Base-by-base conservation (phyloP, 2,113 vertebrate species). In the Alouatta palliata region DNA sequence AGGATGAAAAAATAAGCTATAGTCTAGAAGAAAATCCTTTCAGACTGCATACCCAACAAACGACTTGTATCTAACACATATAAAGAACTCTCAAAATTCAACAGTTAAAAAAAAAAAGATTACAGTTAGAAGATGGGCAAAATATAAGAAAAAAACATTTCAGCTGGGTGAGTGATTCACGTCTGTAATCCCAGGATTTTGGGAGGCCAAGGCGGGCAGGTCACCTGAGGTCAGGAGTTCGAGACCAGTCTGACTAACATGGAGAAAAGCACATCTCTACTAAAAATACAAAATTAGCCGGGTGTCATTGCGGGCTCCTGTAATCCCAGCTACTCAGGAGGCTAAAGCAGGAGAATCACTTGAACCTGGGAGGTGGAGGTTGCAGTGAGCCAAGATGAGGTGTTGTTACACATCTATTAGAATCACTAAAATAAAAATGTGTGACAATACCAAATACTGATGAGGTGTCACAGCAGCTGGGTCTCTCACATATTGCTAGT, bases 1-100 rank as follows among this genome's bases (percentile, higher is more conserved):
- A 52, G 37, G 21, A 71, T 96, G n/a, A 40, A 96, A 96, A 94
- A 61, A 79, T 43, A 86, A 92, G 35, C 23, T 35, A 84, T 0
- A 30, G 25, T 89, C 54, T 54, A 30, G 52, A 45, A 61, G 82
- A 84, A 92, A 96, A 84, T 68, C 54, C 68, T 77, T 96, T 17
- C 12, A 68, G 73, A 49, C 14, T 4, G 90, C 5, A 49, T 40
- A 76, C 32, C 77, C n/a, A n/a, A 30, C 2, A 43, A 94, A 89
- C 21, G 49, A 17, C 27, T 85, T 73, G 58, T 14, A 76, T 56
- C 45, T 91, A 54, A 43, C 9, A 17, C 80, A 45, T 19, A n/a
- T 8, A 88, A 80, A 64, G 73, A 89, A 86, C 6, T 75, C 35
- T 93, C 30, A 85, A 93, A 91, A 88, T 25, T 35, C 45, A 76